Conservation (phyloP, 2,797 vertebrate genomes). For the Adrianichthys oophorus region DNA sequence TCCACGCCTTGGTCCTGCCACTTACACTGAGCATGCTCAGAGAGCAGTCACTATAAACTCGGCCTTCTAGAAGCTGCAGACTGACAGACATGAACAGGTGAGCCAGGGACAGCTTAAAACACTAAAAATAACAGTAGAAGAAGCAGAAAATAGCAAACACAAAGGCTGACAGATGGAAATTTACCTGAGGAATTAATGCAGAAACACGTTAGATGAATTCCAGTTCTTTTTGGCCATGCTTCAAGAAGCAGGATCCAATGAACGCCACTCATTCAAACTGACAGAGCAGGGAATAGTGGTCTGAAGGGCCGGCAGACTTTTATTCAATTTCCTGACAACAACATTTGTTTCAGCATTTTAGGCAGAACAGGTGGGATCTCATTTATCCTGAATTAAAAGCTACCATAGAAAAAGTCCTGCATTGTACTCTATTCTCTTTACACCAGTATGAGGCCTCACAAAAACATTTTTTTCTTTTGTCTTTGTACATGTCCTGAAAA, state of each 20-base stretch:
- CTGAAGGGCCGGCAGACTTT: too few species aligned
- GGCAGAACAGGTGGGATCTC: too few species aligned
- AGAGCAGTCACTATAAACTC: constrained; percentile 29
- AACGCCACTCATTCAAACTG: background rate
- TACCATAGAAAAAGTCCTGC: too few species aligned
- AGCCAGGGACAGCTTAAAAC: constrained; percentile 44
- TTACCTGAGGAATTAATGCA: constrained; percentile 34
- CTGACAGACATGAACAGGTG: constrained; percentile 67
- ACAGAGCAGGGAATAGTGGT: background rate
- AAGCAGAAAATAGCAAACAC: constrained; percentile 25
- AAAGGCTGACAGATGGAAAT: constrained; percentile 29
- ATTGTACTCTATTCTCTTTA: too few species aligned
- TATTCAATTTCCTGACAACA: too few species aligned
- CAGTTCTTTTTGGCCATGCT: background rate
- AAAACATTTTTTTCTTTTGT: background rate
- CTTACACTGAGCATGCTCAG: constrained; percentile 40
- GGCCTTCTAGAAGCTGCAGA: constrained; percentile 26
- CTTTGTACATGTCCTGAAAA: background rate
- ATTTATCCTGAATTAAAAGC: too few species aligned
- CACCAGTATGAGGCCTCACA: background rate
- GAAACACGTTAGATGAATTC: background rate
- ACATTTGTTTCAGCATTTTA: too few species aligned
- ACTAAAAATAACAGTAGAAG: constrained; percentile 55
- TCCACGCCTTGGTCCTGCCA: constrained; percentile 45
- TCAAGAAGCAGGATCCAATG: background rate